Base-by-base conservation (phyloP, 2,797 vertebrate species). In the Adrianichthys oophorus region DNA sequence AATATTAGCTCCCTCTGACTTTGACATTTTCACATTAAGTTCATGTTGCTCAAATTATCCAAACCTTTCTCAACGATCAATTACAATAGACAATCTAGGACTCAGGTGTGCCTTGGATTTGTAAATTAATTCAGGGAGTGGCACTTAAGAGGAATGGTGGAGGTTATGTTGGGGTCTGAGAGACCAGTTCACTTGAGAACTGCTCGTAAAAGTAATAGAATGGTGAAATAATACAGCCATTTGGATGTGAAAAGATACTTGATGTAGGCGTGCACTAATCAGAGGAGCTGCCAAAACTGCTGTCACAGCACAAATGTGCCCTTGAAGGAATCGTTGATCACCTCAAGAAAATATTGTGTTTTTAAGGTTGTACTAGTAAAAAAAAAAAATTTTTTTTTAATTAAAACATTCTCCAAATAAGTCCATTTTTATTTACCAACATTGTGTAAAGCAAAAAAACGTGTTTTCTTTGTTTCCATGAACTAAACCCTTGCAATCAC, bases 161-260 rank as follows among this genome's bases (percentile, higher is more conserved):
- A 56, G 46, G 41, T 55, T 40, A 63, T 21, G 18, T 6, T 44
- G 18, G 43, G 18, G 41, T n/a, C 47, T 49, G 8, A 16, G 18
- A 41, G 49, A 18, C 1, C 41, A 37, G 19, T 2, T 47, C 48
- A 41, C 23, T 5, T 3, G 5, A 24, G 19, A 49, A 24, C 37
- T 18, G 13, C 7, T 49, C 21, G 5, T 13, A 15, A 16, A 15
- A 49, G 23, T 10, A 8, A 42, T 12, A 24, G 37, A 59, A 24
- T 7, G 40, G 21, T 4, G 37, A 32, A 15, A 8, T 16, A 23
- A 46, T 13, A 12, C 15, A 7, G 0, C 41, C n/a, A 44, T 23
- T 26, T 37, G 4, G 16, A 26, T 12, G 24, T 16, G 10, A 50
- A 24, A 51, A 21, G 3, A 43, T 15, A n/a, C 23, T 18, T 51